phyloP scores from a whole-genome alignment of 2,113 vertebrate species.

The Sigmodon hispidus region DNA sequence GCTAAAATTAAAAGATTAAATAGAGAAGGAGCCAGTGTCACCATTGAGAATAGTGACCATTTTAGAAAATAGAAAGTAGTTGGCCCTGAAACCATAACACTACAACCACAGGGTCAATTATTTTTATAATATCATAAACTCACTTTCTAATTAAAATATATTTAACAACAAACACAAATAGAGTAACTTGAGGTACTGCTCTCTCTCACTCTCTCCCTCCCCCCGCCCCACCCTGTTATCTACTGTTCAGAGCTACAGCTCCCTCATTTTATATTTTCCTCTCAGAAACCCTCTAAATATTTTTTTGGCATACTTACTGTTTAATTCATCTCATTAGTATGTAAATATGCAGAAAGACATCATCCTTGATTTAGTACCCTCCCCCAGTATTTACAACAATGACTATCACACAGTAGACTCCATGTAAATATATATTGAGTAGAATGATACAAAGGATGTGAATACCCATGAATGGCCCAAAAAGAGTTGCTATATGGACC shows the following conservation, averaged over 20 bases:
- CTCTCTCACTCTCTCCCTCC: neutral
- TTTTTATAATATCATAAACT: neutral
- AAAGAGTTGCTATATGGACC: neutral
- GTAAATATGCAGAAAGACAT: neutral
- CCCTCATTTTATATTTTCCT: neutral
- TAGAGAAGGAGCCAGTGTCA: neutral
- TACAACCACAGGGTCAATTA: neutral
- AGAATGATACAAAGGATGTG: neutral
- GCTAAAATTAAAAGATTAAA: neutral
- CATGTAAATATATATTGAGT: neutral
- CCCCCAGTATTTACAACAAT: neutral
- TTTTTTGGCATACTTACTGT: neutral
- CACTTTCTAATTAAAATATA: neutral
- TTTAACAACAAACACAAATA: constrained; percentile 39
- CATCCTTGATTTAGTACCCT: neutral
- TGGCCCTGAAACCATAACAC: neutral
- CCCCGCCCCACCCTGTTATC: neutral
- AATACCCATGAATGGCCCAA: neutral
- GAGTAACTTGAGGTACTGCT: neutral
- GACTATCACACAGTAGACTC: neutral
- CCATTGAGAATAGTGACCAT: neutral
- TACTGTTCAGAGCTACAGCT: neutral
- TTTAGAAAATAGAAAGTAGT: neutral
- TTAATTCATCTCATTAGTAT: neutral
- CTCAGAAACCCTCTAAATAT: neutral